A percentile compares a stretch with the other conserved stretches of the same genome.
These are phyloP conservation scores for Drosophila grimshawi DNA, from an alignment of 1,140 invertebrate genomes.

Conservation along the genomic window DNA sequence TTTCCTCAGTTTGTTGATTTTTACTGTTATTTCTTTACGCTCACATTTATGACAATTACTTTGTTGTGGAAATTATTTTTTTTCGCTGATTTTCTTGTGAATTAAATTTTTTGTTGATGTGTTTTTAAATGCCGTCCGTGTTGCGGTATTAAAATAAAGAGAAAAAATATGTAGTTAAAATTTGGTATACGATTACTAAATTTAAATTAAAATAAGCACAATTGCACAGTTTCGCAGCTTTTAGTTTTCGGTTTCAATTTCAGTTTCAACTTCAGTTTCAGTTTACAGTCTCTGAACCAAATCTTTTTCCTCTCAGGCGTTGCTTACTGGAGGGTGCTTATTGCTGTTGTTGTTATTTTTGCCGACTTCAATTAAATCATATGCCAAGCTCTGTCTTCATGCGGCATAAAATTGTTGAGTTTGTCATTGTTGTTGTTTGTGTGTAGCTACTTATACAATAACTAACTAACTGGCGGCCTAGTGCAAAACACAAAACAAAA, in stretches of 20 bases:
- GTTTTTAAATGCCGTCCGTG: slow-evolving; percentile 68
- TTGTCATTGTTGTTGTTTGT: slow-evolving; percentile 23
- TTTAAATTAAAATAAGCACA: slow-evolving; percentile 78
- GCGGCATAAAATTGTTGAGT: slow-evolving; percentile 60
- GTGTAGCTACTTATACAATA: slow-evolving; percentile 73
- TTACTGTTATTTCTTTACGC: slow-evolving; percentile 17
- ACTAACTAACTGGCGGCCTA: slow-evolving; percentile 44
- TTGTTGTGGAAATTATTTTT: slow-evolving; percentile 48
- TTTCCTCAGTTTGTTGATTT: slow-evolving; percentile 35
- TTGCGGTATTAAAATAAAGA: slow-evolving; percentile 59
- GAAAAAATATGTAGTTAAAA: slow-evolving; percentile 42
- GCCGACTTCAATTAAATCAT: slow-evolving; percentile 74
- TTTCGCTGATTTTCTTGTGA: slow-evolving; percentile 9
- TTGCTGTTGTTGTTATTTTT: slow-evolving; percentile 36
- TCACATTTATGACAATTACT: slow-evolving; percentile 72
- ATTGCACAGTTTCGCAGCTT: slow-evolving; percentile 33
- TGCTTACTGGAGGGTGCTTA: slow-evolving; percentile 1
- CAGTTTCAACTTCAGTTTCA: neutral
- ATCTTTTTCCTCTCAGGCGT: slow-evolving; percentile 17
- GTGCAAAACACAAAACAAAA: slow-evolving; percentile 61
- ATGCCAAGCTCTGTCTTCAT: slow-evolving; percentile 58
- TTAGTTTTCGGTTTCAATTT: slow-evolving; percentile 8
- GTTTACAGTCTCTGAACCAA: slow-evolving; percentile 19
- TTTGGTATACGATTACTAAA: slow-evolving; percentile 70
- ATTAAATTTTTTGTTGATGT: slow-evolving; percentile 55